Evolutionary conservation across 2,113 vertebrate genomes (phyloP).

Genomic region (Salvator merianae): DNA sequence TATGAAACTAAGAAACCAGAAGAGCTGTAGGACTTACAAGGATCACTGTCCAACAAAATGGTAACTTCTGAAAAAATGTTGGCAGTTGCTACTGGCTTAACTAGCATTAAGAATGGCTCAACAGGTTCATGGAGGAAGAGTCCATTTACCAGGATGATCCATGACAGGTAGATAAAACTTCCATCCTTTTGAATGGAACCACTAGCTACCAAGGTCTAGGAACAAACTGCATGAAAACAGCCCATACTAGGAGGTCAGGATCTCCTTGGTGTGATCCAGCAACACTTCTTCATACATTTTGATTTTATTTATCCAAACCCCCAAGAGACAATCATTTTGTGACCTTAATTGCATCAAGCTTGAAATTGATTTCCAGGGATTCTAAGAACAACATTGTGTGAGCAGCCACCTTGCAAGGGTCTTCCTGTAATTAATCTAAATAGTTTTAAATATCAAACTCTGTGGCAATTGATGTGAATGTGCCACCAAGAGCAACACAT

Average conservation of each 20-base stretch:
- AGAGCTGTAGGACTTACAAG: no score
- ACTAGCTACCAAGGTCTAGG: not conserved
- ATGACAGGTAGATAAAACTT: not conserved
- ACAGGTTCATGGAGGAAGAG: not conserved
- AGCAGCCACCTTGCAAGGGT: slow-evolving; percentile 42
- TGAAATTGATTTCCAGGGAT: not conserved
- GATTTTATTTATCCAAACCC: not conserved
- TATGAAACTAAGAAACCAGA: no score
- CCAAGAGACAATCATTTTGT: not conserved
- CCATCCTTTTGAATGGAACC: not conserved
- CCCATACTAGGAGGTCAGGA: not conserved
- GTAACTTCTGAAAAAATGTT: no score
- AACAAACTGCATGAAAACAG: not conserved
- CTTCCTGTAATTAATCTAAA: slow-evolving; percentile 57
- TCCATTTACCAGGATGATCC: not conserved
- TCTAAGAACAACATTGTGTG: slow-evolving; percentile 31
- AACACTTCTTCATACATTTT: not conserved
- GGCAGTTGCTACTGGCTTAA: not conserved
- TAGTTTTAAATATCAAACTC: slow-evolving; percentile 48
- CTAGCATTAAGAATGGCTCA: not conserved
- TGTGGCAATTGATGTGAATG: slow-evolving; percentile 43
- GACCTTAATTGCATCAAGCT: slow-evolving; percentile 13
- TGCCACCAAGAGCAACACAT: not conserved
- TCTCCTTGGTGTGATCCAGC: not conserved
- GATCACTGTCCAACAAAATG: no score